Base-by-base conservation (phyloP, 1,140 invertebrate species). In the Chelonus insularis region DNA sequence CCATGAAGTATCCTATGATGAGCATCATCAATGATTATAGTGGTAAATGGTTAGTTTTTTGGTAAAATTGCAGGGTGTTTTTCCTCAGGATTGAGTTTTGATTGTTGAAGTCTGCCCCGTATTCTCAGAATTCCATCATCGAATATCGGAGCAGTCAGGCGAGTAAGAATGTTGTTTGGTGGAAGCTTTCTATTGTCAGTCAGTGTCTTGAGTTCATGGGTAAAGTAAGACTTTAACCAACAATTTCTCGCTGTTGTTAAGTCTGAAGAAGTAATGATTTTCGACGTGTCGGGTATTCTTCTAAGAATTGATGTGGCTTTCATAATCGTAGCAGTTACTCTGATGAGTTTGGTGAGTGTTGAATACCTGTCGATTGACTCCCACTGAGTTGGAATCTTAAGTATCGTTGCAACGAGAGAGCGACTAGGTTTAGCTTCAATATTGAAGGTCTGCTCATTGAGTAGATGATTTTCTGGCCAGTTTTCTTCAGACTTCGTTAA, bases 1-100 rank as follows among this genome's bases (percentile, higher is more conserved):
- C 64, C 65, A 62, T 78, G 73, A 1, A 71, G 50, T 4, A 67
- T 63, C 60, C 29, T 58, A 52, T 55, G n/a, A 52, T 75, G n/a
- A 2, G 8, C 20, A n/a, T 23, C 12, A 5, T 11, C 21, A 11
- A 12, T 75, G 9, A 11, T 25, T 7, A 9, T 9, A 52, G 0
- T n/a, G 3, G 36, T 37, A 3, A 57, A 14, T 21, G 37, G 18
- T 9, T 54, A 4, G 6, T 34, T 0, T 7, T 39, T 29, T 29
- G 25, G 25, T 7, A 29, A 29, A 7, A 29, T 29, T 29, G 25
- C 25, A 29, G 25, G 25, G 7, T 29, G 25, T 7, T 29, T 29
- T 3, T 7, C 25, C 7, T 29, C 25, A 29, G 25, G 25, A 29
- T 29, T 7, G 3, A 29, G 7, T 3, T 29, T 7, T 4, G 25